These are phyloP conservation scores for Gryllus longicercus DNA, from an alignment of 2,888 invertebrate genomes.

Conservation along the genomic window DNA sequence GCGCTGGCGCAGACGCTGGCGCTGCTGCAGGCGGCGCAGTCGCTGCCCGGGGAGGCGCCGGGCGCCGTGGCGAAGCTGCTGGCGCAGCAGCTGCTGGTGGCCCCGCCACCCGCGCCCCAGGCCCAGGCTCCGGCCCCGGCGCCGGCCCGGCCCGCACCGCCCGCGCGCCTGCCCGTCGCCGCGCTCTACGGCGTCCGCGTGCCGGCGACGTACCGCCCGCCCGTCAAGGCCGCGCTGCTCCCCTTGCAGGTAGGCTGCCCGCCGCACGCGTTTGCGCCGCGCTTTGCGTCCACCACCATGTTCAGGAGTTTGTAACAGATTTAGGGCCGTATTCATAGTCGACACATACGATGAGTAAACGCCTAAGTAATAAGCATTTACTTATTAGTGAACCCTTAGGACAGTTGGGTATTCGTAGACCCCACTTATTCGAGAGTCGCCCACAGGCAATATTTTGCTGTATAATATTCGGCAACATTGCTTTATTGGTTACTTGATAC, in stretches of 20 bases:
- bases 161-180: background rate
- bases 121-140: background rate
- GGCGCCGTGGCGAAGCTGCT: background rate
- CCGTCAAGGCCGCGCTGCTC: background rate
- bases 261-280: background rate
- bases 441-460: no score
- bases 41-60: constrained; percentile 45
- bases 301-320: background rate
- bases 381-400: no score
- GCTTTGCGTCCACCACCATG: background rate
- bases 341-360: no score
- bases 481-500: no score
- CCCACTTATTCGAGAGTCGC: no score
- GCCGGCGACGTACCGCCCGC: background rate
- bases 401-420: no score
- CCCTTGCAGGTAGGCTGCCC: background rate
- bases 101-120: background rate
- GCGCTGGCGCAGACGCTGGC: constrained; percentile 72
- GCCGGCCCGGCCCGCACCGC: background rate
- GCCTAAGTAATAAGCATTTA: no score
- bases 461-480: no score
- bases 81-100: background rate
- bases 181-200: background rate
- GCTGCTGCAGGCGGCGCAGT: constrained; percentile 58
- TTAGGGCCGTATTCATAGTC: no score